Percentiles rank a stretch among this genome's conserved stretches.
Conservation (phyloP, 2,888 invertebrate species). For the Thymelicus acteon region DNA sequence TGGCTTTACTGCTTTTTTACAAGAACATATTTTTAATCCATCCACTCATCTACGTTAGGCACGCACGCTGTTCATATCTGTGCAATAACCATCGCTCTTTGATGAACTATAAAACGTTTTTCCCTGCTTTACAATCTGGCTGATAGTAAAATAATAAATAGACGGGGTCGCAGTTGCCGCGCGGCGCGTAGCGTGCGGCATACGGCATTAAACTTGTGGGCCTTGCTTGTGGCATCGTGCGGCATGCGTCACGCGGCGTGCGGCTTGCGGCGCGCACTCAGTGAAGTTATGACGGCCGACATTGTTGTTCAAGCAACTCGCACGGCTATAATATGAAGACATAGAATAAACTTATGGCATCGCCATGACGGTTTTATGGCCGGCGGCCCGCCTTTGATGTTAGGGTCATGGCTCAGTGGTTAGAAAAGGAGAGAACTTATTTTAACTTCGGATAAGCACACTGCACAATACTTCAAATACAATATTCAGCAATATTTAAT, state of each 20-base stretch:
- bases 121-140: conserved; percentile 22
- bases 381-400: conserved; percentile 64
- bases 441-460: not conserved
- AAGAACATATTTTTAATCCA: not conserved
- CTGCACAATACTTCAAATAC: no score
- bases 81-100: conserved; percentile 23
- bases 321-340: conserved; percentile 59
- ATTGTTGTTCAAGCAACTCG: conserved; percentile 48
- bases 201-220: no score
- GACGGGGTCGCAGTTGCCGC: conserved; percentile 15
- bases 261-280: conserved; percentile 23
- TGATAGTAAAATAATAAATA: conserved; percentile 34
- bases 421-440: conserved; percentile 33
- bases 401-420: conserved; percentile 42
- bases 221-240: no score
- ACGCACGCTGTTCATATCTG: not conserved
- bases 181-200: not conserved
- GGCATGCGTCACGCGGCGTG: no score
- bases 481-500: no score
- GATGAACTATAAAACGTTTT: conserved; percentile 32
- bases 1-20: not conserved
- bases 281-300: conserved; percentile 45
- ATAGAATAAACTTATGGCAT: conserved; percentile 58
- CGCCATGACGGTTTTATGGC: conserved; percentile 61
- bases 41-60: not conserved